phyloP scores from a whole-genome alignment of 2,113 vertebrate genomes.

The Casuarius casuarius region DNA sequence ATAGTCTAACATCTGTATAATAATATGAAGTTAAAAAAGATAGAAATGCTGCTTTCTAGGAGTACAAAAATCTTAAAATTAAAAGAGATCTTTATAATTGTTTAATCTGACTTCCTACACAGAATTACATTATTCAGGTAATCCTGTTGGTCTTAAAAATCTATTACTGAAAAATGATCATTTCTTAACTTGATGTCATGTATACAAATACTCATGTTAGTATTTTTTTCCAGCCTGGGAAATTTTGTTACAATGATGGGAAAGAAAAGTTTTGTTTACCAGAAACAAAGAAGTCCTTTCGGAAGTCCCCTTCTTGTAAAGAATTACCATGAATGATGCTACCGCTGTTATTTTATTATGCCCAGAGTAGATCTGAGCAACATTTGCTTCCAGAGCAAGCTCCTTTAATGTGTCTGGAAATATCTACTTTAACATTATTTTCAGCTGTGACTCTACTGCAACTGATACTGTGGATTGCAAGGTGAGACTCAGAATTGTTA shows the following conservation, averaged over 20 bases:
- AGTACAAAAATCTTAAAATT: neutral
- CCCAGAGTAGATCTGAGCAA: neutral
- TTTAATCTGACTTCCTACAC: neutral
- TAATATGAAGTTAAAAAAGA: neutral
- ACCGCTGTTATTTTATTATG: neutral
- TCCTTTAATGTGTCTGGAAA: neutral
- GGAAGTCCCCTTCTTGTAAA: neutral
- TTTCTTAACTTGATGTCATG: neutral
- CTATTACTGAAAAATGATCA: neutral
- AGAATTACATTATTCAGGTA: neutral
- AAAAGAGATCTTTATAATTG: neutral
- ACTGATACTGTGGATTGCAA: neutral
- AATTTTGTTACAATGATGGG: neutral
- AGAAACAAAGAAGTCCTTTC: neutral
- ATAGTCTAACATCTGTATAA: neutral
- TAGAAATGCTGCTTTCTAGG: neutral
- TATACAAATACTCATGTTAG: neutral
- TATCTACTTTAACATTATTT: neutral
- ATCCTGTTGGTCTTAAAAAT: neutral
- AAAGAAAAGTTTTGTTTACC: neutral
- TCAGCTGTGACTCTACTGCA: neutral
- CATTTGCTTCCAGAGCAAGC: neutral
- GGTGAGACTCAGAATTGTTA: neutral
- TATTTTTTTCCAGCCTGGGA: neutral
- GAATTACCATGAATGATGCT: fast-evolving